phyloP scores from a whole-genome alignment of 2,113 vertebrate species.

The Bungarus multicinctus region DNA sequence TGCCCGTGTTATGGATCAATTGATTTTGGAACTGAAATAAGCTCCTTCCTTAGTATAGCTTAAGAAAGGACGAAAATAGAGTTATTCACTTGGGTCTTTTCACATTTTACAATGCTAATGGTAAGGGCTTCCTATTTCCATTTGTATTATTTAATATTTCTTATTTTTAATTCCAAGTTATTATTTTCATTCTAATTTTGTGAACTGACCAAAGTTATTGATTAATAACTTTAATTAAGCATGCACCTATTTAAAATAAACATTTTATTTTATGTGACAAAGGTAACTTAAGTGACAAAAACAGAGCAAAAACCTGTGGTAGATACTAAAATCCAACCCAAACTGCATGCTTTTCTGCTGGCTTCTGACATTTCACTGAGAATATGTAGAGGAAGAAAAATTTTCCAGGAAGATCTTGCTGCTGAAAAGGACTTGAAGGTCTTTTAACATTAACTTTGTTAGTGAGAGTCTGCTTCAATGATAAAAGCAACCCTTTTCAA shows the following conservation, averaged over 20 bases:
- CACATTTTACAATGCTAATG: background rate
- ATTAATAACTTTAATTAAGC: background rate
- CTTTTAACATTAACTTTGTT: background rate
- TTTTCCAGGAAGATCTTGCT: background rate
- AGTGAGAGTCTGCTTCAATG: background rate
- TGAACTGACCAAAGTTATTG: background rate
- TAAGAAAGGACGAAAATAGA: background rate
- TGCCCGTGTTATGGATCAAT: background rate
- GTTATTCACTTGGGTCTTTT: background rate
- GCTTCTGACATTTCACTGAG: background rate
- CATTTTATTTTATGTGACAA: too few relatives aligned
- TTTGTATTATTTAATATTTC: background rate
- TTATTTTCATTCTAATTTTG: background rate
- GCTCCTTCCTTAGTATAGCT: background rate
- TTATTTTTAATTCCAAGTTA: background rate
- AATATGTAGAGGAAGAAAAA: background rate
- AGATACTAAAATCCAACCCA: background rate
- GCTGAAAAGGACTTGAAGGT: background rate
- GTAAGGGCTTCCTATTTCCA: background rate
- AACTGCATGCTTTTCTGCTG: background rate
- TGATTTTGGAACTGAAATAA: background rate
- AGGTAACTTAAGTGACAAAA: background rate
- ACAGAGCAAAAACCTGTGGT: background rate
- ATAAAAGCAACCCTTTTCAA: background rate
- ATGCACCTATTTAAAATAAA: background rate